phyloP scores from a whole-genome alignment of 2,888 invertebrate species.

The Cremastinae sp. region DNA sequence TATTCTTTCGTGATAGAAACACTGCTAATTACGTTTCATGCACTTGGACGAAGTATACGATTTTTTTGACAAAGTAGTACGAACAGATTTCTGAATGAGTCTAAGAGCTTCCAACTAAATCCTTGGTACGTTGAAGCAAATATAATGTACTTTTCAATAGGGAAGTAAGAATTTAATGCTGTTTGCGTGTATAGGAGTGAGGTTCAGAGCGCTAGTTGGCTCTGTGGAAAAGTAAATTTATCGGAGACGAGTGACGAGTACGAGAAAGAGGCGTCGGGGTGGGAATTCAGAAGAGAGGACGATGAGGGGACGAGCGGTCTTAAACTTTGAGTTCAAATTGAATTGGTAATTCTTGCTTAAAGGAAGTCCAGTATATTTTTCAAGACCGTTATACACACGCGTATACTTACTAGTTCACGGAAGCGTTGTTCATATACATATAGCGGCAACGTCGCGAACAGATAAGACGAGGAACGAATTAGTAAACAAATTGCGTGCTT shows the following conservation, averaged over 20 bases:
- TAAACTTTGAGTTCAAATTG: constrained; percentile 47
- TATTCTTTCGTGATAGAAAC: too few species aligned
- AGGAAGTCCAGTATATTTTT: constrained; percentile 45
- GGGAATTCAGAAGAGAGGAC: constrained; percentile 1
- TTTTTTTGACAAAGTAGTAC: too few species aligned
- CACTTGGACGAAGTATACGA: too few species aligned
- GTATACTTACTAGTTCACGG: not conserved
- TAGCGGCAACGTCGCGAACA: constrained; percentile 36
- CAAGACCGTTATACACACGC: not conserved
- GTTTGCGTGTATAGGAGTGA: not conserved
- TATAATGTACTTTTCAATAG: not conserved
- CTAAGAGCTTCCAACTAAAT: not conserved
- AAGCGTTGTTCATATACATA: constrained; percentile 21
- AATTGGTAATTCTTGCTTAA: constrained; percentile 54
- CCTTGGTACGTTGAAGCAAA: not conserved
- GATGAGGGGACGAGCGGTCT: constrained; percentile 9
- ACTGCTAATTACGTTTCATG: too few species aligned
- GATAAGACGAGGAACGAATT: constrained; percentile 52
- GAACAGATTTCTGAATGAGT: not conserved
- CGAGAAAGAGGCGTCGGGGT: constrained; percentile 8
- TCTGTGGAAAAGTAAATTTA: not conserved
- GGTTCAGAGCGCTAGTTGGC: not conserved
- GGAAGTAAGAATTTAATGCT: not conserved
- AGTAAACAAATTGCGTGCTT: constrained; percentile 58
- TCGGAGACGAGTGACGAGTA: not conserved